phyloP scores from a whole-genome alignment of 1,140 invertebrate species.

The Bombus impatiens region DNA sequence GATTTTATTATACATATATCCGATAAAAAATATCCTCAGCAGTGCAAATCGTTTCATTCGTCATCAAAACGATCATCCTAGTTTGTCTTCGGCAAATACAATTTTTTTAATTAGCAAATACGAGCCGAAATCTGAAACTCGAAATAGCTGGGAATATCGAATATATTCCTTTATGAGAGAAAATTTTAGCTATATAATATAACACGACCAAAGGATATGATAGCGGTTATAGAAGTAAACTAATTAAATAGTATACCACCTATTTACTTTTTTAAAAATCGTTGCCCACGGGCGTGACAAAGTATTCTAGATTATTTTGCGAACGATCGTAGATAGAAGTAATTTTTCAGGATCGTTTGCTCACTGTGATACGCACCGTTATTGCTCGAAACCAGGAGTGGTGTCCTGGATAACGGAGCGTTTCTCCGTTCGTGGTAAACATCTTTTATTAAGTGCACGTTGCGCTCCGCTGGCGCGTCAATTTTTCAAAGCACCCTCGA shows the following conservation, averaged over 20 bases:
- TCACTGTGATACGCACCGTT: constrained; percentile 56
- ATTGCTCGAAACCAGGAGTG: constrained; percentile 54
- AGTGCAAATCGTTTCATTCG: neutral
- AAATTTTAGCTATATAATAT: neutral
- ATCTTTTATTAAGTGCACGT: constrained; percentile 73
- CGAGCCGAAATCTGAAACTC: neutral
- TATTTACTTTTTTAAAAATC: neutral
- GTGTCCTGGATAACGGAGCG: constrained; percentile 62
- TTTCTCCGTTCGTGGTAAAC: constrained; percentile 69
- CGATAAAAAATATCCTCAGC: neutral
- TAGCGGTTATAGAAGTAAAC: neutral
- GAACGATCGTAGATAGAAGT: constrained; percentile 1
- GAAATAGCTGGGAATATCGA: too few species aligned
- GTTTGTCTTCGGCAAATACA: neutral
- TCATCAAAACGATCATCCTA: neutral
- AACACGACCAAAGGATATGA: neutral
- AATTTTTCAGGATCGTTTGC: constrained; percentile 51
- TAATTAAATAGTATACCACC: neutral
- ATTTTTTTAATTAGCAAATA: neutral
- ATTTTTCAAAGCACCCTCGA: constrained; percentile 71
- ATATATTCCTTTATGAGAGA: neutral
- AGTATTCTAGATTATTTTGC: neutral
- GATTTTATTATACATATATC: neutral
- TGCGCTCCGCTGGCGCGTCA: constrained; percentile 68
- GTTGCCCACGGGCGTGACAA: neutral